Evolutionary conservation across 2,797 vertebrate species (phyloP), one percentile per base, ranked within the genome.

Genomic region (Hyperoplus lanceolatus): DNA sequence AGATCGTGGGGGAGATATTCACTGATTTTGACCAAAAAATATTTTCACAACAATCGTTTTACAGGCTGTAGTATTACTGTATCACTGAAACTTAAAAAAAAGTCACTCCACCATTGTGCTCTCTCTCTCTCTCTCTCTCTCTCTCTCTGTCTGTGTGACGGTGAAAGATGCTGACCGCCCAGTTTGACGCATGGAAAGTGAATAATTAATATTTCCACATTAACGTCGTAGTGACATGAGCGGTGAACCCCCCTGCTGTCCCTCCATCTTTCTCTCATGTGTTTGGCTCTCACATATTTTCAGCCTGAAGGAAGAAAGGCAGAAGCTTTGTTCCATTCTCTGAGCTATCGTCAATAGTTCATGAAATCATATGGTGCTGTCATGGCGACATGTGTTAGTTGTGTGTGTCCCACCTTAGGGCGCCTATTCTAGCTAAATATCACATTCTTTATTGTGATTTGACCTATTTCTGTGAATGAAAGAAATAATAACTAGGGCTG

Each of bases 361-460:
- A 94, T 93, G 81, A 80, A 90, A 76, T 92, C 94, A 93, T 93
- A 94, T 94, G 94, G 75, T 59, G 77, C 62, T 13, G 7, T 80
- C 65, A 68, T 77, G 74, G 83, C 10, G 77, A 87, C 89, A 92
- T 91, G 82, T 92, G 90, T 87, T 43, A 42, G 18, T 8, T 1
- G 18, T 50, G 68, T 61, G 29, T 29, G 29, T 29, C 29, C 29
- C 64, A 80, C 81, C 10, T n/a, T 75, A 58, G 86, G 87, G 75
- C 1, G 36, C 42, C 67, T 51, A 79, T 51, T 83, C 46, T 74
- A 72, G 46, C 10, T 63, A 8, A 41, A 58, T 74, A 42, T 80
- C 64, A 57, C 48, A 80, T 42, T 29, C 48, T 57, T 72, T 21
- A 4, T 5, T 70, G 46, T 67, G 55, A 49, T 82, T 82, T 80